phyloP scores from a whole-genome alignment of 2,888 invertebrate genomes.

The Rotaria sp. region DNA sequence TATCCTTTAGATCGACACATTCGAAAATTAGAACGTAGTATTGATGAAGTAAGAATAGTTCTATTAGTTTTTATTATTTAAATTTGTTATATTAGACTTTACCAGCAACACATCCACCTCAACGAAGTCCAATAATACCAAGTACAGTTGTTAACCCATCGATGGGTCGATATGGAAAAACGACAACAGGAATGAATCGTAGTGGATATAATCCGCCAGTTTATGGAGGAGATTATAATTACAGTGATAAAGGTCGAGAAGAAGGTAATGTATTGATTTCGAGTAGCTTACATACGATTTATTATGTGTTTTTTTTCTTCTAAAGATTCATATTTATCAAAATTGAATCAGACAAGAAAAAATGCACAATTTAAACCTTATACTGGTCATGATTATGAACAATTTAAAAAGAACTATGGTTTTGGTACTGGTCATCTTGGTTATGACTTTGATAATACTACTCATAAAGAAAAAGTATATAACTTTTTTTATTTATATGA shows the following conservation, averaged over 20 bases:
- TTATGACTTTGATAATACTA: constrained; percentile 32
- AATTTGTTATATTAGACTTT: not conserved
- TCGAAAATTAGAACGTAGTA: not conserved
- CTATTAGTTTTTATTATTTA: no score
- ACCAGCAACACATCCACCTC: not conserved
- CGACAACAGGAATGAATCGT: not conserved
- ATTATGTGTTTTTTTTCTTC: not conserved
- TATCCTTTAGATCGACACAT: constrained; percentile 1
- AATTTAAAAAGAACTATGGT: constrained; percentile 35
- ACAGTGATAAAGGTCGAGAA: not conserved
- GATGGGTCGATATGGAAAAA: not conserved
- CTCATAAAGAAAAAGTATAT: constrained; percentile 36
- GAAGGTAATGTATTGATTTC: not conserved
- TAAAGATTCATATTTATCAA: constrained; percentile 38
- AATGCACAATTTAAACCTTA: constrained; percentile 29
- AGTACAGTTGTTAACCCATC: not conserved
- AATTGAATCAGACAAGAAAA: constrained; percentile 8
- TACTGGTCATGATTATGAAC: constrained; percentile 35
- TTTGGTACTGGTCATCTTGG: constrained; percentile 33
- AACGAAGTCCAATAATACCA: not conserved
- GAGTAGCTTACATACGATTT: not conserved
- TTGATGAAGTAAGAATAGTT: not conserved
- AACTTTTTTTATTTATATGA: not conserved
- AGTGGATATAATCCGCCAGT: not conserved
- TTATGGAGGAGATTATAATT: not conserved